Evolutionary conservation across 2,113 vertebrate genomes (phyloP), one percentile per base, ranked within the genome.

Genomic region (Electrona antarctica): DNA sequence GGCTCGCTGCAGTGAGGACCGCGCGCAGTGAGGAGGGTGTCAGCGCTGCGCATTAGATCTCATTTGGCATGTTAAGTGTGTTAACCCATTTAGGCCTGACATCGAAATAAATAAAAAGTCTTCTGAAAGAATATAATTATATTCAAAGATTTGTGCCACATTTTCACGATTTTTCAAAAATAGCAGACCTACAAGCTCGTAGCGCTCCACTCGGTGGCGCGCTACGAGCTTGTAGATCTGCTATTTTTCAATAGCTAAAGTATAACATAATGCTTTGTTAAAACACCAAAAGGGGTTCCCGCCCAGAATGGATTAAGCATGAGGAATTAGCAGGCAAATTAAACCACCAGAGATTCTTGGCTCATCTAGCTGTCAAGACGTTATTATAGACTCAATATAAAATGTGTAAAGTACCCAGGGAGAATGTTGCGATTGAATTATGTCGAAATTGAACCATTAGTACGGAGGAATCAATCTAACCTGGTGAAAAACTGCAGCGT

Each of bases 371-470:
- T 71, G 81, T 86, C 85, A 83, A 77, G 86, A 73, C 69, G 29
- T 85, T 82, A 91, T 90, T 91, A 91, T 83, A 83, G 78, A 84
- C 84, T 80, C 73, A 64, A 76, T 76, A 81, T 85, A 87, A 41
- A 87, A 85, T 89, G 82, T 91, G 88, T 64, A 77, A 83, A 78
- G 85, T 79, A 64, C 76, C 89, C 15, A 72, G 89, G 90, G 89
- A 89, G 79, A 73, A 60, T 48, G 64, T 12, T 82, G 73, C 88
- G 85, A 90, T 92, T 92, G 80, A 90, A 90, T 91, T 90, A 89
- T 65, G 78, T 70, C 80, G 76, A 83, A 90, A 90, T 90, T 90
- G 89, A 89, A 86, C 87, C 86, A 88, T 91, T 88, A 91, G 81
- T 78, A 62, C 57, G 33, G 71, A 89, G 69, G 73, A 89, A 85